Base-by-base conservation (phyloP, 2,113 vertebrate genomes). In the Chamaetylas fuelleborni region DNA sequence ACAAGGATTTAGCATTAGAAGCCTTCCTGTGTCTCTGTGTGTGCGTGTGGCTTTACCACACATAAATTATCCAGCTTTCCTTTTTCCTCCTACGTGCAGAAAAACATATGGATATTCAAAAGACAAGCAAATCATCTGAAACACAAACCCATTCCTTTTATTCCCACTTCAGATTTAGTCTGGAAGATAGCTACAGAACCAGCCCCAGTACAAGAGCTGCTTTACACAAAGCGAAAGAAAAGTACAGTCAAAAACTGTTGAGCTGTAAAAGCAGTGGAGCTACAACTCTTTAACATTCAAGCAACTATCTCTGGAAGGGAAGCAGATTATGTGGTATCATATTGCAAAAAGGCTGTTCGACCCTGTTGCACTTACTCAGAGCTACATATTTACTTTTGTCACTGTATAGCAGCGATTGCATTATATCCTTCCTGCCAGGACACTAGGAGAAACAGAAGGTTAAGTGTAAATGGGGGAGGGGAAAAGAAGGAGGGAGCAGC, bases 311-410 rank as follows among this genome's bases (percentile, higher is more conserved):
- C 79, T 95, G 45, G 85, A 92, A 93, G 79, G 92, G 86, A 94
- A 97, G 88, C 77, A 78, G 71, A 90, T 96, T 92, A 92, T 71
- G 88, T 2, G 6, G 95, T 93, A 96, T 97, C 93, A 81, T 88
- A 93, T 95, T 95, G 95, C 94, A 96, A 82, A 93, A 94, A 94
- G 82, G 86, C 91, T 94, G 92, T 90, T 94, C 91, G 56, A 87
- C 90, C 92, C 94, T 80, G 81, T 82, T 91, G 92, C 93, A 8
- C 80, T 93, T 79, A 83, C 84, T 87, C 61, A 34, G 90, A 91
- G 79, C 86, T 85, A 80, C 88, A 14, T 95, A 88, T 95, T 96
- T 95, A 95, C 96, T 97, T 96, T 96, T 95, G 95, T 95, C 94
- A 72, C 89, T 90, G 66, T 71, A 71, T 73, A 93, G 95, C 86